Base-by-base conservation (phyloP, 2,797 vertebrate genomes). In the Scarus forsteni region DNA sequence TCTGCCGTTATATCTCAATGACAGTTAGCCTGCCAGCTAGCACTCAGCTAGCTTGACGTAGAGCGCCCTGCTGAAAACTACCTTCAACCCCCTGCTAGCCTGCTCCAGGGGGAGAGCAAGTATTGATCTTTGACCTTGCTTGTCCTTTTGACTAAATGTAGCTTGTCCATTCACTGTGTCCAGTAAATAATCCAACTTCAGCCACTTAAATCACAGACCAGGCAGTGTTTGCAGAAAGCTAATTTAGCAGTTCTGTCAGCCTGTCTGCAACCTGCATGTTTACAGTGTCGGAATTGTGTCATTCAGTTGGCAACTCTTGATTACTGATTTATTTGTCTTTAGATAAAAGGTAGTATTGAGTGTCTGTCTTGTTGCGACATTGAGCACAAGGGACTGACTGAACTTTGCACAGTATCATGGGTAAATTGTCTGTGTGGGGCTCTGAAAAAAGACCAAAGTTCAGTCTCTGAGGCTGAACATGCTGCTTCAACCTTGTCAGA, bases 361-460 rank as follows among this genome's bases (percentile, higher is more conserved):
- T 13, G 9, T 12, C 8, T 55, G 56, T 1, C 34, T 42, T 70
- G 38, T 18, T 12, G 16, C 15, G 40, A 48, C 48, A 54, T 35
- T 19, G 7, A 44, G 11, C 10, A 49, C 1, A 12, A 11, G 14
- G 15, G 8, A 5, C 3, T 6, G 45, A 3, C 14, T 86, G 85
- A 77, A 87, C 89, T 87, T 89, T 88, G 82, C 18, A 67, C 84
- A 49, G 4, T 39, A 38, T 36, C 43, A 45, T 12, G 73, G 70
- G 76, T 65, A 57, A 44, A 6, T 27, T 66, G 52, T 74, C 12
- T 55, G 39, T 36, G 16, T 60, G 55, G 62, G 42, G n/a, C 39
- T 14, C 14, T 49, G 19, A 45, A 1, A 58, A 16, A 10, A 44
- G 83, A 40, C 2, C 83, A 90, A 91, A 89, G 91, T 87, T 85